Base-by-base conservation (phyloP, 2,113 vertebrate species). In the Motacilla tschutschensis region DNA sequence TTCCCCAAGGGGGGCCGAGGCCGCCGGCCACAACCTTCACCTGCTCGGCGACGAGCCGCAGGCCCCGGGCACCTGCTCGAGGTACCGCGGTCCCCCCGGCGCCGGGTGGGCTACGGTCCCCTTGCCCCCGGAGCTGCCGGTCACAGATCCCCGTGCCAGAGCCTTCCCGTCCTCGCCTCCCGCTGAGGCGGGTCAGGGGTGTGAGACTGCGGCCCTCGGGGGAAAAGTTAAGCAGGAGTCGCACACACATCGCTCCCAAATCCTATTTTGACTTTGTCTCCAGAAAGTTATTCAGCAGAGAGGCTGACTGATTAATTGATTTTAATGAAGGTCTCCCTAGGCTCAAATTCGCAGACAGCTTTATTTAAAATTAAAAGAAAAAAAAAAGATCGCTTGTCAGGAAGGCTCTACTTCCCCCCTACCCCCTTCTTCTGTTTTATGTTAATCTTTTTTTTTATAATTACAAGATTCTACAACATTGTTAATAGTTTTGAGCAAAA, bases 261-360 rank as follows among this genome's bases (percentile, higher is more conserved):
- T 90, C 65, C 53, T 78, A 16, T 44, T 85, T 63, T 85, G 85
- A 66, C 50, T 75, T 83, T 48, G 54, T 88, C 88, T 93, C 83
- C 73, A 79, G 91, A 87, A 95, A 95, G 76, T 58, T 94, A 89
- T 91, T 96, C 95, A 95, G 91, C 87, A 47, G 95, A 96, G 96
- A 89, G 93, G 80, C 93, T 93, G 85, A 64, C 91, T 93, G 75
- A 95, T 92, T 95, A 97, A 97, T 96, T 96, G 95, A 96, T 97
- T 97, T 97, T 96, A 97, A 97, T 96, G 95, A 97, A 95, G 89
- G 88, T 97, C 77, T 93, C 93, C 87, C 89, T 91, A 89, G 93
- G 87, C 95, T 93, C 79, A 91, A 92, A 91, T 91, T 94, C 3
- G 6, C 83, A 95, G 91, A 93, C 91, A 95, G 67, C 85, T 88